A percentile compares a stretch with the other conserved stretches of the same genome.
These are phyloP conservation scores for Ophthalmolycus amberensis DNA, from an alignment of 2,113 vertebrate genomes.

Conservation along the genomic window DNA sequence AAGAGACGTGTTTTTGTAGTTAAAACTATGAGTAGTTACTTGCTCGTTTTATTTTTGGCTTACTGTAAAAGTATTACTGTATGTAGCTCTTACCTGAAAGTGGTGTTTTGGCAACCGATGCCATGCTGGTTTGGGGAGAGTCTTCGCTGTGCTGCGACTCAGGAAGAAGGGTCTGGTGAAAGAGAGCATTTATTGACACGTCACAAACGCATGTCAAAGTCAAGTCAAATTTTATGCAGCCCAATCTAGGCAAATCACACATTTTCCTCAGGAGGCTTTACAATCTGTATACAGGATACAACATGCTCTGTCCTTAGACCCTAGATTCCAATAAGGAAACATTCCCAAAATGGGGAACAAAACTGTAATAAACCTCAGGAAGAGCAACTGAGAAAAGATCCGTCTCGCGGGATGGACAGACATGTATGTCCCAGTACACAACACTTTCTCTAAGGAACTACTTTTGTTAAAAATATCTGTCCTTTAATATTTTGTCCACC, in stretches of 20 bases:
- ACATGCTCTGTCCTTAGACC: neutral
- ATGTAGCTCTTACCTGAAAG: slow-evolving; percentile 70
- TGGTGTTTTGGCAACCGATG: slow-evolving; percentile 69
- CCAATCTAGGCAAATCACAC: neutral
- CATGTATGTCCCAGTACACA: neutral
- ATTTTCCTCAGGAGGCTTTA: neutral
- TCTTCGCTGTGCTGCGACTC: slow-evolving; percentile 72
- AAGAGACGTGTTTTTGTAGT: neutral
- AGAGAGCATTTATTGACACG: slow-evolving; percentile 7
- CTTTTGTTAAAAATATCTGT: neutral
- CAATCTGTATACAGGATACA: neutral
- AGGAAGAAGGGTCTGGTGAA: slow-evolving; percentile 70
- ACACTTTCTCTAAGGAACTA: neutral
- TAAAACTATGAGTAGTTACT: neutral
- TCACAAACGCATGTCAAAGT: slow-evolving; percentile 14
- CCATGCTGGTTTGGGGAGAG: slow-evolving; percentile 72
- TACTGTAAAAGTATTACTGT: too few species aligned
- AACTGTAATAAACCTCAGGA: neutral
- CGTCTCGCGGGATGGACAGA: neutral
- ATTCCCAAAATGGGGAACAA: neutral
- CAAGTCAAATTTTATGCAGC: neutral
- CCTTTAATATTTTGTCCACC: neutral
- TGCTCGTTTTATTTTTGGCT: neutral
- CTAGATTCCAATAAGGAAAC: neutral
- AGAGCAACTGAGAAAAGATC: neutral